These are phyloP conservation scores for Chymomyza caudatula DNA, from an alignment of 2,888 invertebrate species.

Conservation along the genomic window DNA sequence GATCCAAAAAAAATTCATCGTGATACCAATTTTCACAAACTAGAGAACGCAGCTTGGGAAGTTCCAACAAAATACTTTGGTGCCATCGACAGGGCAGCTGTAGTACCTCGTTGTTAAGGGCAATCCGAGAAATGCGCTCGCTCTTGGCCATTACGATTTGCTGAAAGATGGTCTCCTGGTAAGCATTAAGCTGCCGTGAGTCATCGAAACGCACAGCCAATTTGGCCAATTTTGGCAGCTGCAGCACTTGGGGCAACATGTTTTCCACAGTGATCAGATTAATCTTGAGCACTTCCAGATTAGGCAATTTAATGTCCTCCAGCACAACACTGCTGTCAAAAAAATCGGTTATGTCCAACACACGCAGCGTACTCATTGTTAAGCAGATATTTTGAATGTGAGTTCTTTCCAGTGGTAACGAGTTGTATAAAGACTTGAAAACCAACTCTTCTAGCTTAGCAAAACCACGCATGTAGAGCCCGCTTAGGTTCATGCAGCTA, in stretches of 20 bases:
- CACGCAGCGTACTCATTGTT: conserved; percentile 38
- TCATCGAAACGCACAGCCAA: conserved; percentile 51
- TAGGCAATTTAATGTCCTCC: conserved; percentile 53
- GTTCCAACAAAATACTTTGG: conserved; percentile 40
- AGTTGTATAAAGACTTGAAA: conserved; percentile 58
- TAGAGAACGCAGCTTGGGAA: conserved; percentile 48
- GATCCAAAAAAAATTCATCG: conserved; percentile 53
- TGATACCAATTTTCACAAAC: conserved; percentile 62
- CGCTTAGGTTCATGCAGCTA: conserved; percentile 60
- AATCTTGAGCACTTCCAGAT: conserved; percentile 59
- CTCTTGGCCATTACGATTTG: conserved; percentile 61
- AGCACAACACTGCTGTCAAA: conserved; percentile 52
- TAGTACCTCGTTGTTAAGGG: conserved; percentile 59
- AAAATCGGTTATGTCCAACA: conserved; percentile 56
- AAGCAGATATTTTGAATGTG: conserved; percentile 59
- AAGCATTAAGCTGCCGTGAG: conserved; percentile 52
- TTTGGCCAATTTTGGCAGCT: conserved; percentile 50
- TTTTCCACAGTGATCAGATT: conserved; percentile 53
- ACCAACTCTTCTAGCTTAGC: conserved; percentile 49
- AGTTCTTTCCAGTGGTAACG: conserved; percentile 50
- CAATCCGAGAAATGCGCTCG: conserved; percentile 51
- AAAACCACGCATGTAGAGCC: conserved; percentile 41
- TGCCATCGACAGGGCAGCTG: conserved; percentile 52
- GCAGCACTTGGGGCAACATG: conserved; percentile 47
- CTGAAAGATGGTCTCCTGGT: conserved; percentile 60